Conservation (phyloP, 2,888 invertebrate species). For the Netelia melanura region DNA sequence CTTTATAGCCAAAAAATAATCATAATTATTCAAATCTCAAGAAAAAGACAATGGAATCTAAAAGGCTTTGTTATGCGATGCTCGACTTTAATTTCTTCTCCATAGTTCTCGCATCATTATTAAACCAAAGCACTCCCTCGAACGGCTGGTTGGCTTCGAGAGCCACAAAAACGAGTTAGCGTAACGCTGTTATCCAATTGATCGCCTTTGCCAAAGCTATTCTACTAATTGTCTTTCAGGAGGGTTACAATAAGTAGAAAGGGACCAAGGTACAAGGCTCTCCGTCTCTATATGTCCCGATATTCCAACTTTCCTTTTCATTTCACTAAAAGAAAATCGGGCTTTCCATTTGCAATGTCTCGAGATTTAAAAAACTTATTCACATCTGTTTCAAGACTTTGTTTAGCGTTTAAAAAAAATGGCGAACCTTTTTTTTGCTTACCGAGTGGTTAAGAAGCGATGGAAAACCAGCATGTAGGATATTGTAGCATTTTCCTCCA, state of each 20-base stretch:
- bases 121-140: not conserved
- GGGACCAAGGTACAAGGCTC: constrained; percentile 1
- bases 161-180: constrained; percentile 79
- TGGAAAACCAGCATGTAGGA: not conserved
- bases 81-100: not conserved
- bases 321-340: not conserved
- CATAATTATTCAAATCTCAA: too few relatives aligned
- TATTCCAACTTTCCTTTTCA: not conserved
- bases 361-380: too few relatives aligned
- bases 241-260: constrained; percentile 9
- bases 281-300: not conserved
- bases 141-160: not conserved
- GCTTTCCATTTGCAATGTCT: too few relatives aligned
- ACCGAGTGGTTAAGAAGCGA: not conserved
- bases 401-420: not conserved
- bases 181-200: constrained; percentile 80
- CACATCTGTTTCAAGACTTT: too few relatives aligned
- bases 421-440: not conserved
- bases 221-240: constrained; percentile 79
- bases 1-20: too few relatives aligned
- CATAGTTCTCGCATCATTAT: not conserved
- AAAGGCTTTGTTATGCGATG: too few relatives aligned
- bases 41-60: too few relatives aligned
- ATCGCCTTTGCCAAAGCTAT: constrained; percentile 78
- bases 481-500: not conserved